Percentiles rank a stretch among this genome's conserved stretches.
Evolutionary conservation across 2,113 vertebrate species (phyloP).

Genomic region (Crotalus helleri): DNA sequence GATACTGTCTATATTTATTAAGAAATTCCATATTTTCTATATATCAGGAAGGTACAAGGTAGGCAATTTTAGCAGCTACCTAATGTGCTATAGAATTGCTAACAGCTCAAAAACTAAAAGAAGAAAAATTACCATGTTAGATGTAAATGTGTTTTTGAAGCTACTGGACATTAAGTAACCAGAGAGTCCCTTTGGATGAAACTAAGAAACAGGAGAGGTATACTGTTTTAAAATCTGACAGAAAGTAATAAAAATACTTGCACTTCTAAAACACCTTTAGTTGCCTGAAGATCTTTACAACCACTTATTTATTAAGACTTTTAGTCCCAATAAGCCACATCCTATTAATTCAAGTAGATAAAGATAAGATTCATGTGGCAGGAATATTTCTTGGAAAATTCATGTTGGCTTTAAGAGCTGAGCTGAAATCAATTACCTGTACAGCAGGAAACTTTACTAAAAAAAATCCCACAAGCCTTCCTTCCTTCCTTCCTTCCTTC

Average conservation of each 20-base stretch:
- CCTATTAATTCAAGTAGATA: background rate
- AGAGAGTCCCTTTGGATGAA: conserved; percentile 29
- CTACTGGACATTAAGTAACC: conserved; percentile 48
- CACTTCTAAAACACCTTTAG: conserved; percentile 20
- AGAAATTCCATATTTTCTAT: background rate
- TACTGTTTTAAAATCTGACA: conserved; percentile 42
- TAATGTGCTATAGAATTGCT: background rate
- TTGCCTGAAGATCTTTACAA: conserved; percentile 34
- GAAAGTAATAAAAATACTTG: conserved; percentile 17
- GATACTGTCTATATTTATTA: background rate
- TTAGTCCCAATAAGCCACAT: background rate
- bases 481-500: too few species aligned
- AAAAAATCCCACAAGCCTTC: background rate
- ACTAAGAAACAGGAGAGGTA: conserved; percentile 23
- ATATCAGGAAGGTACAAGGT: conserved; percentile 14
- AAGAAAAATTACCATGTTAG: background rate
- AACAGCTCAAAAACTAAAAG: conserved; percentile 8
- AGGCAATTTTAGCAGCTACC: conserved; percentile 17
- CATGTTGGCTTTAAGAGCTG: background rate
- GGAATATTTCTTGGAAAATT: background rate
- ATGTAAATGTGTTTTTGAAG: conserved; percentile 19
- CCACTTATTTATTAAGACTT: conserved; percentile 16
- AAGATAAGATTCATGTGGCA: background rate
- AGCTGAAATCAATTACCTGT: background rate
- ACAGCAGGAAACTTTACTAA: background rate